phyloP scores from a whole-genome alignment of 2,888 invertebrate species.

The Drosophila maculinotata region DNA sequence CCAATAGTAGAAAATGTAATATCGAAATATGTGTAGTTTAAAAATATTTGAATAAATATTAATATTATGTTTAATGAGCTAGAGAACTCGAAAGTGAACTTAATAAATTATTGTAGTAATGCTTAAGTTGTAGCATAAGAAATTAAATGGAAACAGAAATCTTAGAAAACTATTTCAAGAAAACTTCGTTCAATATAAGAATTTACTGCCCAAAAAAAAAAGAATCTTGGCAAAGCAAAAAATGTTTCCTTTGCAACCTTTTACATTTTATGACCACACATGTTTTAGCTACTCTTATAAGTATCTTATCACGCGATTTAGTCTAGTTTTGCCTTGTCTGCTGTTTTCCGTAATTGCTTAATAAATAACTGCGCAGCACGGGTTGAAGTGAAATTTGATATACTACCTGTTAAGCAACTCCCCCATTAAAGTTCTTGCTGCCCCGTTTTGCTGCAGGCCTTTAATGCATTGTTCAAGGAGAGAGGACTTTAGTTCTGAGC shows the following conservation, averaged over 20 bases:
- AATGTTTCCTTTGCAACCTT: constrained; percentile 1
- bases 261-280: neutral
- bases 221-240: neutral
- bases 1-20: too few species aligned
- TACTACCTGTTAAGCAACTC: constrained; percentile 1
- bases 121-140: too few species aligned
- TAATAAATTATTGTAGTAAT: too few species aligned
- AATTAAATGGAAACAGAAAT: too few species aligned
- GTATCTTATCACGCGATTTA: constrained; percentile 13
- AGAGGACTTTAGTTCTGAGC: constrained; percentile 6
- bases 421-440: constrained; percentile 3
- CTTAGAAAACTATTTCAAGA: too few species aligned
- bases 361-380: constrained; percentile 12
- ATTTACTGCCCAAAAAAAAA: neutral
- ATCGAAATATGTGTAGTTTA: too few species aligned
- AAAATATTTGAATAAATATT: too few species aligned
- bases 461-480: neutral
- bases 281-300: neutral
- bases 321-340: neutral
- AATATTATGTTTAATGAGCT: too few species aligned
- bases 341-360: constrained; percentile 17
- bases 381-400: constrained; percentile 43
- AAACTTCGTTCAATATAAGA: too few species aligned
- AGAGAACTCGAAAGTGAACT: too few species aligned
- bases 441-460: neutral